phyloP scores from a whole-genome alignment of 2,113 vertebrate genomes.

The Herpailurus yagouaroundi region DNA sequence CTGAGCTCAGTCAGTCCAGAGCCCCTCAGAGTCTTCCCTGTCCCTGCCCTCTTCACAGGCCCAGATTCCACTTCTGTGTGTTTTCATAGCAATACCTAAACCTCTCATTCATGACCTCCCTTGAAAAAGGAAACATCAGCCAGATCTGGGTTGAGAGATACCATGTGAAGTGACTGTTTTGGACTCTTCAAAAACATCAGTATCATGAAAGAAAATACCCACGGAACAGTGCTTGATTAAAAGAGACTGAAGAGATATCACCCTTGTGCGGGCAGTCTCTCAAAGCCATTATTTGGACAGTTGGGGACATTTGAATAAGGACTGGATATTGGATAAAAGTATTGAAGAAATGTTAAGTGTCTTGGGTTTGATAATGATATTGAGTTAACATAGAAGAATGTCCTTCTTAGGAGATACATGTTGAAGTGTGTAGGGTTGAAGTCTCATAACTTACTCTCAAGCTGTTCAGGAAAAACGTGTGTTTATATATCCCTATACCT shows the following conservation, averaged over 20 bases:
- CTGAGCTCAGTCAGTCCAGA: not conserved
- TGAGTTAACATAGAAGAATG: not conserved
- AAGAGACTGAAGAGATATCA: not conserved
- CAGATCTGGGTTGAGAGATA: not conserved
- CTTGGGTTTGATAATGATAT: not conserved
- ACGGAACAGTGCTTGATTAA: not conserved
- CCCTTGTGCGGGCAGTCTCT: not conserved
- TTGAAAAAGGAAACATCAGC: not conserved
- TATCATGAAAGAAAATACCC: not conserved
- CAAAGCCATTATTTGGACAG: not conserved
- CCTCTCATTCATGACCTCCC: not conserved
- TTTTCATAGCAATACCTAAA: not conserved
- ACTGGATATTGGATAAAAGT: not conserved
- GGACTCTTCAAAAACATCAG: not conserved
- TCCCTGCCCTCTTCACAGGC: not conserved
- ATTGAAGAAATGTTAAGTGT: not conserved
- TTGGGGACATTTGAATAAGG: not conserved
- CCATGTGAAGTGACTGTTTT: not conserved
- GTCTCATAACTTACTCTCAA: not conserved
- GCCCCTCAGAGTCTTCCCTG: not conserved
- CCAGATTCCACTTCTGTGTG: not conserved
- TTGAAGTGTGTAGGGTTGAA: not conserved
- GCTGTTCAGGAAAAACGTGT: not conserved
- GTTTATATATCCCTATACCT: not conserved
- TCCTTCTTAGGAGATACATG: not conserved